Evolutionary conservation across 2,113 vertebrate species (phyloP).

Genomic region (Pituophis catenifer): DNA sequence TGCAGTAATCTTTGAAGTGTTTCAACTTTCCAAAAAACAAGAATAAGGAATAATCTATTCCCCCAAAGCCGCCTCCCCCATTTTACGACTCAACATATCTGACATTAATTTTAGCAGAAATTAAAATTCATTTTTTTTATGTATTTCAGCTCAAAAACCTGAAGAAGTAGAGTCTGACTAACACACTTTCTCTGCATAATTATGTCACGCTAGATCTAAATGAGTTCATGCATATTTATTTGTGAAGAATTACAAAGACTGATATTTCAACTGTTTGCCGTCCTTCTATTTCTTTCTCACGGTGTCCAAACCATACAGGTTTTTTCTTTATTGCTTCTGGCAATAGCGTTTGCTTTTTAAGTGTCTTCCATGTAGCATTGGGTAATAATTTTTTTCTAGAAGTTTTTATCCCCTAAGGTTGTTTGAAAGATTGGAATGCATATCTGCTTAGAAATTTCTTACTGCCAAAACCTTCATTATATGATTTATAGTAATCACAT

Average conservation of each 20-base stretch:
- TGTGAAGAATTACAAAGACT: background rate
- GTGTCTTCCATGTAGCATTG: background rate
- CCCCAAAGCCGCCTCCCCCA: background rate
- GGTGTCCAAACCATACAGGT: background rate
- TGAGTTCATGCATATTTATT: background rate
- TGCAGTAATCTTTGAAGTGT: background rate
- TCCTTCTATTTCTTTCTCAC: background rate
- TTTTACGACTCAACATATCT: background rate
- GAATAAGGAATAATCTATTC: background rate
- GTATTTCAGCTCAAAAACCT: background rate
- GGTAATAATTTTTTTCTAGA: conserved; percentile 13
- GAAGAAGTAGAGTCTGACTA: background rate
- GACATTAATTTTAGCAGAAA: background rate
- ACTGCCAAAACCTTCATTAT: background rate
- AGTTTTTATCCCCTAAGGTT: conserved; percentile 3
- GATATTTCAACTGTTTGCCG: background rate
- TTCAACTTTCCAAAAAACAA: background rate
- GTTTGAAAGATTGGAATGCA: background rate
- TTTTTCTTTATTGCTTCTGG: background rate
- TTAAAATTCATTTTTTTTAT: background rate
- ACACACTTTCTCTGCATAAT: background rate
- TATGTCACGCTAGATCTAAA: background rate
- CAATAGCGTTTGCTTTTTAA: conserved; percentile 29
- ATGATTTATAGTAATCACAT: background rate
- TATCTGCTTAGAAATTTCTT: conserved; percentile 15